Base-by-base conservation (phyloP, 1,140 invertebrate species). In the Riptortus pedestris region DNA sequence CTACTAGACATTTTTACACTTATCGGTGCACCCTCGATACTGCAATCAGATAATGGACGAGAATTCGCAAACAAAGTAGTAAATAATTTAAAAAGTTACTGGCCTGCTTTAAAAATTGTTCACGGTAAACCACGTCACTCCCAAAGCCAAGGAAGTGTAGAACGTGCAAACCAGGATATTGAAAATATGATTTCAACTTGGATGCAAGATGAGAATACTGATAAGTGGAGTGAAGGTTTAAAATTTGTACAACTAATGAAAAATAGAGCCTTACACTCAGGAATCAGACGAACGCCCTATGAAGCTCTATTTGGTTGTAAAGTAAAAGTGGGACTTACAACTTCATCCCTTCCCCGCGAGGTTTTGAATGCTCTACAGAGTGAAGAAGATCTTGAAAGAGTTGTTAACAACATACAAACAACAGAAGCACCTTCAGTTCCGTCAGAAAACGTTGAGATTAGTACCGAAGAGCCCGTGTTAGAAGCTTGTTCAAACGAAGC, bases 181-280 rank as follows among this genome's bases (percentile, higher is more conserved):
- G 7, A 18, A 48, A 18, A 48, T 18, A 48, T 7, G 7, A 7
- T 48, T 48, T 4, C 4, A 5, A 18, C 45, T 20, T 48, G 45
- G 45, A 48, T 48, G 45, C 4, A 7, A 11, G 45, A 48, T 18
- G 4, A 48, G 9, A 48, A 48, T 4, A 48, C 45, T 5, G 7
- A 7, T 11, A 18, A 18, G 9, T 73, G 71, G 71, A 64, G 67
- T 59, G 61, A 70, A 51, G 72, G 71, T 2, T 33, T 71, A 31
- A 47, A 60, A 24, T 73, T 71, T 66, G 55, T 74, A 9, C 73
- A 74, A 64, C 66, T 69, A 48, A 70, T 66, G 66, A 75, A 73
- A 67, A 74, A 63, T 38, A 62, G 60, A 29, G 63, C 68, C 58
- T 69, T 66, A 26, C 72, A 72, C 67, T 52, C 47, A 61, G 69